Base-by-base conservation (phyloP, 2,113 vertebrate genomes). In the Empidonax traillii region DNA sequence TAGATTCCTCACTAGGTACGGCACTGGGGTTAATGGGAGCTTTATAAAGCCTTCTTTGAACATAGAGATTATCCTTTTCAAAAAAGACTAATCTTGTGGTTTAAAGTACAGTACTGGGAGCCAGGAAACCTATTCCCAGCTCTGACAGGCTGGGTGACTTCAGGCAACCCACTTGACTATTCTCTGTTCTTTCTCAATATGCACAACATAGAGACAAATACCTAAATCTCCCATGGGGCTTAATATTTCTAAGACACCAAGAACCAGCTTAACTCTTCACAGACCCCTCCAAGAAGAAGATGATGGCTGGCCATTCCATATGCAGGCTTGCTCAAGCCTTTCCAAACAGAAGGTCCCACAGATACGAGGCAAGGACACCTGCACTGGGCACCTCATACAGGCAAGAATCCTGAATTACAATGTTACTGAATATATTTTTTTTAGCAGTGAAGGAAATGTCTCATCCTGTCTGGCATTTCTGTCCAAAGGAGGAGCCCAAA, bases 11-110 rank as follows among this genome's bases (percentile, higher is more conserved):
- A 58, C 96, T 90, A 96, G 92, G 88, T 96, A 94, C 7, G 8
- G 80, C 96, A 89, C 76, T 0, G 1, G 76, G 96, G 96, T 95
- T 96, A 96, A 96, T 94, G 93, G 85, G 85, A 96, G 86, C 88
- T 95, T 90, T 94, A 94, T 87, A 95, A 92, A 96, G 84, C 92
- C 77, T 82, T 92, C 94, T 96, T 92, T 95, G 92, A 96, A 96
- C 76, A 68, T 35, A 90, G 65, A 96, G 93, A 96, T 96, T 85
- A 97, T 91, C 89, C 86, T 81, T 95, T 93, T 89, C 76, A 86
- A 75, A 93, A 96, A 89, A 92, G 73, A 85, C 88, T 94, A 75
- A 91, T 93, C 94, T 96, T 91, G 61, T 68, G 76, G 83, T 96
- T 94, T 94, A 92, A 92, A 94, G 88, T 92, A 95, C 92, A 96